Percentiles rank a stretch among this genome's conserved stretches.
phyloP scores from a whole-genome alignment of 2,888 invertebrate species.

The Tromatobia lineatoria region DNA sequence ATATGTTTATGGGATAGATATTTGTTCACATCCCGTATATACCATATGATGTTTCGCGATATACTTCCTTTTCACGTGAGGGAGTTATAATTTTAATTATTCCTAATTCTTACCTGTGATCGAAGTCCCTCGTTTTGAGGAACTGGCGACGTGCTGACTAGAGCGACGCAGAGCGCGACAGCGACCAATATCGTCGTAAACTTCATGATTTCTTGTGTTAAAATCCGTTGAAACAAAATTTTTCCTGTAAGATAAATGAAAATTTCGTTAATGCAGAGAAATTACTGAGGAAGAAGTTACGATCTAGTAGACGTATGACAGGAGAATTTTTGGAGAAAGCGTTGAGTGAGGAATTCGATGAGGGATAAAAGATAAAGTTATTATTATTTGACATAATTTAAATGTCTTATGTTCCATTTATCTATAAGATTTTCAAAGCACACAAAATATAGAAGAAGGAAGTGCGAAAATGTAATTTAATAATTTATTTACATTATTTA shows the following conservation, averaged over 20 bases:
- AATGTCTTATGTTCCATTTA: no score
- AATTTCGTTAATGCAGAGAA: background rate
- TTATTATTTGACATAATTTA: no score
- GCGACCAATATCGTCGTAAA: conserved; percentile 76
- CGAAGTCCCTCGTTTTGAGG: conserved; percentile 77
- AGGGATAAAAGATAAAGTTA: no score
- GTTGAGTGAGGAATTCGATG: conserved; percentile 38
- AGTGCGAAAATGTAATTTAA: no score
- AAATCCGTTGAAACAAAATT: conserved; percentile 50
- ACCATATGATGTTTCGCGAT: background rate
- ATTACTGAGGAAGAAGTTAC: background rate
- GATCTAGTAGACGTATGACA: conserved; percentile 67
- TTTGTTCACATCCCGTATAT: no score
- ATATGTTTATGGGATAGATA: no score
- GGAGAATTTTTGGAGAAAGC: conserved; percentile 46
- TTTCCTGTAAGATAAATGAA: conserved; percentile 30
- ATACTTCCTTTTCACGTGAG: background rate
- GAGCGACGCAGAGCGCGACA: conserved; percentile 77
- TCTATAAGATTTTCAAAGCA: no score
- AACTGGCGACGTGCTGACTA: conserved; percentile 80
- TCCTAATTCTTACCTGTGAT: conserved; percentile 79
- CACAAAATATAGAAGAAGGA: no score
- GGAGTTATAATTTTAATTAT: background rate
- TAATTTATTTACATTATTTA: no score
- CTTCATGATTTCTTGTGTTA: conserved; percentile 77